Conservation (phyloP, 2,113 vertebrate genomes). For the Tetrao urogallus region DNA sequence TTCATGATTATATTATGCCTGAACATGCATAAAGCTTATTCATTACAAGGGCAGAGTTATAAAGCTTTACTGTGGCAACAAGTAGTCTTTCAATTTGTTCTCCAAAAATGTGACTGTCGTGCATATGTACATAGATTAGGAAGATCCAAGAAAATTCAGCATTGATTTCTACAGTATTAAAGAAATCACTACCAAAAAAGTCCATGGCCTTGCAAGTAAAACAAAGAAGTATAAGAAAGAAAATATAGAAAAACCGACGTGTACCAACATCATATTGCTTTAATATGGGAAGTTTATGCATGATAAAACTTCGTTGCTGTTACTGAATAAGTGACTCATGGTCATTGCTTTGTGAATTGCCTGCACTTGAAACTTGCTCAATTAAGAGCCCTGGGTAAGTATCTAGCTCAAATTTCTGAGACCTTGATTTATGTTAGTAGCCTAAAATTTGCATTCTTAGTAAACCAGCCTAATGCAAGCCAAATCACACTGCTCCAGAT, state of each 20-base stretch:
- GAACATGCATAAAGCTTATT: not conserved
- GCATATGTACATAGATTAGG: not conserved
- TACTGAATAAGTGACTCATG: not conserved
- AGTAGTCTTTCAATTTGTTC: not conserved
- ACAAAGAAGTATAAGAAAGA: not conserved
- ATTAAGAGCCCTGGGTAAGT: not conserved
- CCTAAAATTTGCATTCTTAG: not conserved
- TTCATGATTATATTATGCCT: not conserved
- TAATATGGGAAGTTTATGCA: not conserved
- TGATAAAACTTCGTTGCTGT: not conserved
- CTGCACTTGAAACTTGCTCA: not conserved
- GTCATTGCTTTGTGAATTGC: not conserved
- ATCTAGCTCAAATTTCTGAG: not conserved
- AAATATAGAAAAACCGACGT: not conserved
- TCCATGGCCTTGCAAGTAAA: not conserved
- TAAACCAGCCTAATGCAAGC: not conserved
- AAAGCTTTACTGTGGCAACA: not conserved
- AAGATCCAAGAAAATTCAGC: not conserved
- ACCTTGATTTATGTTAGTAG: not conserved
- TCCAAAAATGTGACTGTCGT: not conserved
- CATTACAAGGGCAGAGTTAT: not conserved
- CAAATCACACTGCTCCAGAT: not conserved
- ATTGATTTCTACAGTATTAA: not conserved
- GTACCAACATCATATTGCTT: not conserved
- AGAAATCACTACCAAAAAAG: not conserved